Evolutionary conservation across 2,888 invertebrate species (phyloP).

Genomic region (Leptopilina myrica): DNA sequence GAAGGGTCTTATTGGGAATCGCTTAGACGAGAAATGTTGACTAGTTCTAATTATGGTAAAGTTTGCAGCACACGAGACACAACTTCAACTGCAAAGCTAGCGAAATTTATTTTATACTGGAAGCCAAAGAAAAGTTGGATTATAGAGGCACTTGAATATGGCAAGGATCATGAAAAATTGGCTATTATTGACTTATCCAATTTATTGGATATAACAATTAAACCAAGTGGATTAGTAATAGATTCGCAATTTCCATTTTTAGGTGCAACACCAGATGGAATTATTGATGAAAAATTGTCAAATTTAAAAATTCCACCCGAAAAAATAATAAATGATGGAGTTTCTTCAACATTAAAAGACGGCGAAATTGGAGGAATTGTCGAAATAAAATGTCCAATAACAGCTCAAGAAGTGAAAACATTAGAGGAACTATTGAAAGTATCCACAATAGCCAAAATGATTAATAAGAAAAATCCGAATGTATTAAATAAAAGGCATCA

Average conservation of each 20-base stretch:
- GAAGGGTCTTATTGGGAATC: constrained; percentile 44
- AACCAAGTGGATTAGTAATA: constrained; percentile 48
- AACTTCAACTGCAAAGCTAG: background rate
- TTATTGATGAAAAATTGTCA: constrained; percentile 36
- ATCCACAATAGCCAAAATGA: constrained; percentile 30
- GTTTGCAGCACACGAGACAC: background rate
- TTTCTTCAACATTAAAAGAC: too few species aligned
- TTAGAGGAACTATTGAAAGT: constrained; percentile 42
- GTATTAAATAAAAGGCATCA: constrained; percentile 52
- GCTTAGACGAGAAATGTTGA: constrained; percentile 49
- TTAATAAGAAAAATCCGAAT: constrained; percentile 41
- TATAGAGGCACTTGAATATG: constrained; percentile 45
- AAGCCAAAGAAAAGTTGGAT: background rate
- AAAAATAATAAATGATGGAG: background rate
- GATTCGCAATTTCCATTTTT: constrained; percentile 44
- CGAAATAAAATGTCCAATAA: constrained; percentile 52
- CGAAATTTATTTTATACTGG: background rate
- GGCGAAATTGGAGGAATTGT: constrained; percentile 47
- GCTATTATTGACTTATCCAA: constrained; percentile 38
- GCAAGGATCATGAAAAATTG: constrained; percentile 49
- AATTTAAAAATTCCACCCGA: background rate
- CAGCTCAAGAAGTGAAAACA: constrained; percentile 17
- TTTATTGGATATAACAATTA: constrained; percentile 31
- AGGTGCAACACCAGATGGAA: constrained; percentile 53
- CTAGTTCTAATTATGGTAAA: constrained; percentile 55